These are phyloP conservation scores for Agonopterix alstromeriana DNA, from an alignment of 2,888 invertebrate species.

Conservation along the genomic window DNA sequence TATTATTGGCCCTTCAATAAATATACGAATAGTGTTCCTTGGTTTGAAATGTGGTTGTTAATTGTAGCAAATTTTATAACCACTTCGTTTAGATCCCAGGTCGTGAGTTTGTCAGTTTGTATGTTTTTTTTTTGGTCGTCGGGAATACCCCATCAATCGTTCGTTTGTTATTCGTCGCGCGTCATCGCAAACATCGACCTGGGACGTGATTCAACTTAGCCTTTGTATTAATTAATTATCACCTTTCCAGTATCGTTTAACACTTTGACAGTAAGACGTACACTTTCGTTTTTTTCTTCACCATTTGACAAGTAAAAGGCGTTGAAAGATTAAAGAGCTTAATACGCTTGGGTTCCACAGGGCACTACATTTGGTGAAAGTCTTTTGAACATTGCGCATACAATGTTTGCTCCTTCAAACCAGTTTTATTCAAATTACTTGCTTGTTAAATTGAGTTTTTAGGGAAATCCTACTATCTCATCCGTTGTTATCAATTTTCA, in stretches of 20 bases:
- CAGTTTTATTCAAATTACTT: constrained; percentile 5
- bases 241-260: constrained; percentile 35
- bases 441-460: constrained; percentile 1
- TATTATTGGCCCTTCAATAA: no score
- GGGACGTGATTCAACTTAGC: constrained; percentile 22
- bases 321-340: background rate
- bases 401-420: constrained; percentile 25
- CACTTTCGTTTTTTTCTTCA: constrained; percentile 38
- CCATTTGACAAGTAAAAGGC: constrained; percentile 32
- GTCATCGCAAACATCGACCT: constrained; percentile 23
- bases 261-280: constrained; percentile 15
- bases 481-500: constrained; percentile 25
- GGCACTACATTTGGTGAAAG: constrained; percentile 38
- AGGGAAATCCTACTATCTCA: constrained; percentile 12
- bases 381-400: constrained; percentile 27
- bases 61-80: no score
- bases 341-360: constrained; percentile 16
- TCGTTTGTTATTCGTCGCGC: constrained; percentile 34
- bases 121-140: no score
- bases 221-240: constrained; percentile 44
- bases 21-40: no score
- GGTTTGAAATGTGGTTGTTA: no score
- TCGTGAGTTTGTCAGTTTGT: no score
- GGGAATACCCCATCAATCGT: constrained; percentile 21
- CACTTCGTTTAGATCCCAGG: no score